Evolutionary conservation across 1,140 invertebrate species (phyloP), one percentile per base, ranked within the genome.

Genomic region (Asobara japonica): DNA sequence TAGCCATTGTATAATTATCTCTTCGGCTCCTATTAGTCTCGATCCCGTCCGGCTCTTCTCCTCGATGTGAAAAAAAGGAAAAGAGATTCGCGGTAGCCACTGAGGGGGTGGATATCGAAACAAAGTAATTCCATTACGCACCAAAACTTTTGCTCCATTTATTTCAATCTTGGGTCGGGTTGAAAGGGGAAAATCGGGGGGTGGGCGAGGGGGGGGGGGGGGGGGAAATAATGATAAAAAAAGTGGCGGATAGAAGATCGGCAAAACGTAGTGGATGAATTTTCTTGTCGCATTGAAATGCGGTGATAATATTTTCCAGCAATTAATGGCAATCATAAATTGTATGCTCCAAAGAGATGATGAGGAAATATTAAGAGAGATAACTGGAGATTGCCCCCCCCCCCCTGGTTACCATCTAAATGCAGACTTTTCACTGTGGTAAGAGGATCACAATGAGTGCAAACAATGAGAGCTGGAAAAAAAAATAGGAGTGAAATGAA

Each of bases 1-100:
- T 81, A 80, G 77, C 74, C 75, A 64, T 79, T 77, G 79, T 81
- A 77, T 80, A 81, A 82, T 82, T 80, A 82, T 80, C 74, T 73
- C 62, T 61, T 74, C 75, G 62, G 48, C 56, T 48, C 68, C 72
- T 79, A 78, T 79, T 79, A 76, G 74, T 70, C 67, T n/a, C 71
- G 69, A 71, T 65, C 71, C n/a, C 71, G 71, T 64, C 65, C 65
- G 70, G 74, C 72, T 76, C 71, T 62, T 62, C 60, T 62, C n/a
- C n/a, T 72, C 73, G 25, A 67, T 65, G 30, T 56, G 70, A 67
- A 45, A 61, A 45, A 64, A 51, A 65, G 62, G 22, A 65, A 72
- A 67, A 67, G 45, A 73, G 56, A 11, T 3, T 16, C 2, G 33
- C 22, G 29, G 18, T 22, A 25, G 20, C 64, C 31, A 56, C 60